Evolutionary conservation across 1,140 invertebrate species (phyloP).

Genomic region (Helicorthomorpha holstii): DNA sequence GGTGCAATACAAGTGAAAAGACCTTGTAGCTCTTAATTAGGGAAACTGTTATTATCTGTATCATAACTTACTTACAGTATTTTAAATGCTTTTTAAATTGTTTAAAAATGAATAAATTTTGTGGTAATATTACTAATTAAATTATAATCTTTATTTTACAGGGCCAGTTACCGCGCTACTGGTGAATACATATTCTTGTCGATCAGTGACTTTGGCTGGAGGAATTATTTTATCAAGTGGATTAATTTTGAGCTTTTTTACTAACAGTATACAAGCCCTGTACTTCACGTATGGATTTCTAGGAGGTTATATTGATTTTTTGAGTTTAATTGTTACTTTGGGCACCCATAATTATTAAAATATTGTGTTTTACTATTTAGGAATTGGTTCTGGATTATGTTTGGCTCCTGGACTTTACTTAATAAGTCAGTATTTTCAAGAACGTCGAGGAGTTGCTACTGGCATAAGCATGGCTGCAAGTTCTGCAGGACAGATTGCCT

Average conservation of each 20-base stretch:
- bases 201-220: constrained; percentile 50
- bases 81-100: no score
- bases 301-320: constrained; percentile 25
- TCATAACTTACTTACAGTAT: no score
- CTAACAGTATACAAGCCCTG: constrained; percentile 45
- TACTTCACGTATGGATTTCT: constrained; percentile 56
- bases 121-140: no score
- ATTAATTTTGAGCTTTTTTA: constrained; percentile 48
- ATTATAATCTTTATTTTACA: constrained; percentile 23
- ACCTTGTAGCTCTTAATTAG: no score
- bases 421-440: constrained; percentile 20
- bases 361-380: constrained; percentile 24
- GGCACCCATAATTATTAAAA: not conserved
- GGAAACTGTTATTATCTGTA: no score
- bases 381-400: constrained; percentile 53
- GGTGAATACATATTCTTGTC: constrained; percentile 54
- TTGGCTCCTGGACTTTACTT: constrained; percentile 51
- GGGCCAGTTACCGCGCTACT: constrained; percentile 53
- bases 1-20: no score
- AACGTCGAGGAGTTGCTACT: constrained; percentile 20
- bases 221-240: constrained; percentile 52
- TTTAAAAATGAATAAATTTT: no score
- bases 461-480: constrained; percentile 19
- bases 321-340: not conserved
- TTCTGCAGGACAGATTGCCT: constrained; percentile 16